Evolutionary conservation across 2,113 vertebrate species (phyloP).

Genomic region (Centropus unirufus): DNA sequence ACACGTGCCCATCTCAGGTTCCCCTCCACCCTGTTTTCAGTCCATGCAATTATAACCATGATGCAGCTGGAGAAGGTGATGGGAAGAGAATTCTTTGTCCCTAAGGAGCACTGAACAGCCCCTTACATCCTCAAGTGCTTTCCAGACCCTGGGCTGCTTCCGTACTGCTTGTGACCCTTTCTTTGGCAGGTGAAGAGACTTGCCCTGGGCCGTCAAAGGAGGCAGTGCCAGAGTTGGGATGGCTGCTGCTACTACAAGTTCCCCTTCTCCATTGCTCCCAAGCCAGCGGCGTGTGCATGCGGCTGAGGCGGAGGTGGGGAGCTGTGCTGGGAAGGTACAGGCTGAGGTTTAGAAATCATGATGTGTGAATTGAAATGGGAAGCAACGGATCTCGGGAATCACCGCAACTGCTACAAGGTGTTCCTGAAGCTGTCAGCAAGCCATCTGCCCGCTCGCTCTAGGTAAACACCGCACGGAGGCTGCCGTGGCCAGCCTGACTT

Average conservation of each 20-base stretch:
- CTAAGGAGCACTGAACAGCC: background rate
- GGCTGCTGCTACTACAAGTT: background rate
- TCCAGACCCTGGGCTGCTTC: background rate
- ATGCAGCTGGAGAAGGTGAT: background rate
- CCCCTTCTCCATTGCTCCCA: rapidly evolving
- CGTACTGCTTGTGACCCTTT: background rate
- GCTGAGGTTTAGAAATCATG: conserved; percentile 70
- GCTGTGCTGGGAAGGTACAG: conserved; percentile 43
- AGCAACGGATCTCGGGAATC: conserved; percentile 58
- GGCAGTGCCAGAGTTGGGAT: background rate
- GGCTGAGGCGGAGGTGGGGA: background rate
- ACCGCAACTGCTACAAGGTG: conserved; percentile 68
- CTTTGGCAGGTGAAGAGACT: background rate
- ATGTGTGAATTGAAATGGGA: conserved; percentile 74
- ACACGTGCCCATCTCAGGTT: rapidly evolving
- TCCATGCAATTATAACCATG: background rate
- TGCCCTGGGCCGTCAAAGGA: rapidly evolving
- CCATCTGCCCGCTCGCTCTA: conserved; percentile 42
- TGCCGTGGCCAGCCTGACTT: background rate
- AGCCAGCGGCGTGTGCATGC: background rate
- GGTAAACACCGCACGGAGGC: background rate
- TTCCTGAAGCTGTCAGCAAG: conserved; percentile 73
- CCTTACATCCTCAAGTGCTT: background rate
- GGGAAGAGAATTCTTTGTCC: background rate
- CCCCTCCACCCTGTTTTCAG: rapidly evolving